Base-by-base conservation (phyloP, 1,140 invertebrate genomes). In the Carposina sasakii region DNA sequence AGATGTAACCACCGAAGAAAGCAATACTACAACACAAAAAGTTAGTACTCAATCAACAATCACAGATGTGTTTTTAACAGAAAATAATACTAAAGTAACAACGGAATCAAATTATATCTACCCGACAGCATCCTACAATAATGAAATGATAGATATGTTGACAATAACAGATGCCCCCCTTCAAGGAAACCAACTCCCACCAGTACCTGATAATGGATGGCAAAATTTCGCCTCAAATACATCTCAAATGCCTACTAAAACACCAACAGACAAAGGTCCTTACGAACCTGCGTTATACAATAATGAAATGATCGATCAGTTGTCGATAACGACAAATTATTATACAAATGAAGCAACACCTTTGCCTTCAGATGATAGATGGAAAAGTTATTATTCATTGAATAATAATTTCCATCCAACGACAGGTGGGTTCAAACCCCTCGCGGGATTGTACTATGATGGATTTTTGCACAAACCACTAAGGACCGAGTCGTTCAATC, bases 371-470 rank as follows among this genome's bases (percentile, higher is more conserved):
- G 39, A 71, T 69, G 68, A 78, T 66, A 39, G 60, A 71, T 78
- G 73, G 75, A 57, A 47, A 16, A 60, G 40, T 42, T 67, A 69
- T 57, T 59, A 54, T 46, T 60, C 64, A 60, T 54, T 58, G 49
- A 55, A 46, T 40, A 60, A 67, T 54, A 47, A 52, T 41, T 44
- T 47, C 56, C 48, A 49, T 20, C 49, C 52, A 19, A 42, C 58
- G 24, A 64, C 60, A 57, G n/a, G 26, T 19, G 71, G 64, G 47
- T 83, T 83, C 52, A 76, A 55, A 55, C 79, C 79, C 52, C 58
- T 83, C 17, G 74, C 79, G 21, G 79, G 79, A 17, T 71, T 81
- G 48, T 81, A 83, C 58, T 78, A 79, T 48, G 79, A 81, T 54
- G 79, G 79, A 56, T 81, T 63, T 69, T 59, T 83, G 12, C 66